Conservation (phyloP, 2,888 invertebrate species). For the Hydroisotoma schaefferi region DNA sequence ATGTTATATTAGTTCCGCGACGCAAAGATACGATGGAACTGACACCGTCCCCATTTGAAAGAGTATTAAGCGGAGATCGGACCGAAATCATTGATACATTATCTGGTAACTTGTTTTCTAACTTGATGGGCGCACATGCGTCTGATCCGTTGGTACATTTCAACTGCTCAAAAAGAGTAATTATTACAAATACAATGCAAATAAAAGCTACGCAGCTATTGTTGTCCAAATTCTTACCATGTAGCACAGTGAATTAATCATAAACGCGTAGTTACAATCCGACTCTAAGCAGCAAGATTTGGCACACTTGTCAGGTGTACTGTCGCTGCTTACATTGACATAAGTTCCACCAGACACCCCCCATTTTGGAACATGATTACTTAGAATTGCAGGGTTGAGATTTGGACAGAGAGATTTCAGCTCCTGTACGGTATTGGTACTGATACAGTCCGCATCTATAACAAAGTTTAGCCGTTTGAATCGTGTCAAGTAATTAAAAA, state of each 20-base stretch:
- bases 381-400: constrained; percentile 21
- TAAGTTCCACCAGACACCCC: constrained; percentile 57
- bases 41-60: background rate
- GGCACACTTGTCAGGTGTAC: constrained; percentile 63
- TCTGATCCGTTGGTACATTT: constrained; percentile 25
- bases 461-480: no score
- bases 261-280: constrained; percentile 74
- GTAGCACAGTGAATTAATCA: constrained; percentile 71
- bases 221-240: constrained; percentile 59
- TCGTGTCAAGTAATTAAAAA: no score
- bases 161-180: constrained; percentile 21
- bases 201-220: no score
- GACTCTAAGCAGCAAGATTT: constrained; percentile 64
- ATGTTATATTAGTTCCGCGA: constrained; percentile 52
- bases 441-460: no score
- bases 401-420: constrained; percentile 24
- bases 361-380: constrained; percentile 47
- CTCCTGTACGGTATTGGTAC: background rate
- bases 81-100: constrained; percentile 29
- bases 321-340: constrained; percentile 57
- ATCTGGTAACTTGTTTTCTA: background rate
- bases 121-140: constrained; percentile 8
- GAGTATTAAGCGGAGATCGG: constrained; percentile 19
- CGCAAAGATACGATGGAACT: no score
- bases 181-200: background rate